Evolutionary conservation across 2,113 vertebrate genomes (phyloP).

Genomic region (Cyanoramphus novaezelandiae): DNA sequence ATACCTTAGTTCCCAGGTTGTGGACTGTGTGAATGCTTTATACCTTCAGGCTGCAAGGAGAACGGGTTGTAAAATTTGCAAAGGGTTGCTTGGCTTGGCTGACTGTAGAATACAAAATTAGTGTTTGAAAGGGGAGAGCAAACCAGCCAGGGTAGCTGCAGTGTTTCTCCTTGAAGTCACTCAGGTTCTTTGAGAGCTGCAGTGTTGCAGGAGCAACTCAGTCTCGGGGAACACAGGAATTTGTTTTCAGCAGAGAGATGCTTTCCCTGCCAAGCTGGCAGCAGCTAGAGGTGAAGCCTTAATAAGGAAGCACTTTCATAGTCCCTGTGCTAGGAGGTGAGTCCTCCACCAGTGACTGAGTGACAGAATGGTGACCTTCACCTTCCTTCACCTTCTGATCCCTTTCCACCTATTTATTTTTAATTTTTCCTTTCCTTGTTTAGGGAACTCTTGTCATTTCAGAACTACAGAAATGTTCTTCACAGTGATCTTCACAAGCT

Average conservation of each 20-base stretch:
- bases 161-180: not conserved
- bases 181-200: constrained; percentile 7
- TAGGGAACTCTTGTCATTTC: not conserved
- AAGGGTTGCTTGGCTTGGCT: not conserved
- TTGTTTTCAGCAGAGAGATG: not conserved
- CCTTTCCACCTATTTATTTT: not conserved
- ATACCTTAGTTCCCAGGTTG: not conserved
- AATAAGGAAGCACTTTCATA: not conserved
- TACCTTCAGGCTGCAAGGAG: not conserved
- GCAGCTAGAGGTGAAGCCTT: not conserved
- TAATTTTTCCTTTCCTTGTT: not conserved
- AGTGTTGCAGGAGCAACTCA: not conserved
- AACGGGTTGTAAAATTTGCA: not conserved
- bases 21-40: not conserved
- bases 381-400: not conserved
- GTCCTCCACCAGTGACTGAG: not conserved
- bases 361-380: not conserved
- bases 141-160: not conserved
- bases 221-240: not conserved
- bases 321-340: not conserved
- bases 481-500: not conserved
- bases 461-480: not conserved
- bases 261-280: constrained; percentile 44
- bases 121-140: not conserved
- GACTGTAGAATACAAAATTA: not conserved